These are phyloP conservation scores for Cotesia vestalis DNA, from an alignment of 1,140 invertebrate genomes.

Conservation along the genomic window DNA sequence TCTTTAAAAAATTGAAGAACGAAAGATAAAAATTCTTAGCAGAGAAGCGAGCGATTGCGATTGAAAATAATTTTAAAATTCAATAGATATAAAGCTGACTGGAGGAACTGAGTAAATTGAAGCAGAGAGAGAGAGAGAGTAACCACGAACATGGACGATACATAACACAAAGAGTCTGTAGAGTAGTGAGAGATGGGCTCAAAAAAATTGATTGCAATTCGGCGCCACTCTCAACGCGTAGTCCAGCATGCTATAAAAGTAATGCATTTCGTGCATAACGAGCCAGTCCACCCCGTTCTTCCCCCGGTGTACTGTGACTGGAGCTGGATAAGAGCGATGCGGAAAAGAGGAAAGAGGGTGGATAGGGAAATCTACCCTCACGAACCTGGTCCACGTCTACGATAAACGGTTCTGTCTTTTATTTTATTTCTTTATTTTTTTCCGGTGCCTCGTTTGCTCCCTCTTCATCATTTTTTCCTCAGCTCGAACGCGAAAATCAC, in stretches of 20 bases:
- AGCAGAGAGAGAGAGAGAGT: too few species aligned
- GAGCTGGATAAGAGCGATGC: neutral
- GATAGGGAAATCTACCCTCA: too few species aligned
- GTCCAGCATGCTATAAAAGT: slow-evolving; percentile 49
- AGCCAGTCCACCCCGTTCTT: slow-evolving; percentile 35
- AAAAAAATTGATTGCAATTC: slow-evolving; percentile 63
- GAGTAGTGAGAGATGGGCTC: slow-evolving; percentile 5
- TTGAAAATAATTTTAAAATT: slow-evolving; percentile 15
- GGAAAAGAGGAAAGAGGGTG: too few species aligned
- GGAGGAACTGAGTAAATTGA: too few species aligned
- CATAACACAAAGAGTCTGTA: slow-evolving; percentile 4
- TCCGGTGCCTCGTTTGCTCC: slow-evolving; percentile 32
- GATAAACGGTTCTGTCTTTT: slow-evolving; percentile 37
- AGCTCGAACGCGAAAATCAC: slow-evolving; percentile 35
- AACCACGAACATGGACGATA: neutral
- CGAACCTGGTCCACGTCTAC: slow-evolving; percentile 32
- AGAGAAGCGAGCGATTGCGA: neutral
- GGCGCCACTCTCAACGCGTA: slow-evolving; percentile 50
- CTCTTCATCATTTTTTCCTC: slow-evolving; percentile 35
- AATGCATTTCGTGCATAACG: slow-evolving; percentile 58
- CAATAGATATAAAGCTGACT: slow-evolving; percentile 13
- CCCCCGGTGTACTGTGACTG: neutral
- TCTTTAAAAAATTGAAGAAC: too few species aligned
- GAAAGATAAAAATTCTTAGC: too few species aligned
- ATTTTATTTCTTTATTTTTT: slow-evolving; percentile 31